phyloP scores from a whole-genome alignment of 2,797 vertebrate species.

The Acrocephalus scirpaceus region DNA sequence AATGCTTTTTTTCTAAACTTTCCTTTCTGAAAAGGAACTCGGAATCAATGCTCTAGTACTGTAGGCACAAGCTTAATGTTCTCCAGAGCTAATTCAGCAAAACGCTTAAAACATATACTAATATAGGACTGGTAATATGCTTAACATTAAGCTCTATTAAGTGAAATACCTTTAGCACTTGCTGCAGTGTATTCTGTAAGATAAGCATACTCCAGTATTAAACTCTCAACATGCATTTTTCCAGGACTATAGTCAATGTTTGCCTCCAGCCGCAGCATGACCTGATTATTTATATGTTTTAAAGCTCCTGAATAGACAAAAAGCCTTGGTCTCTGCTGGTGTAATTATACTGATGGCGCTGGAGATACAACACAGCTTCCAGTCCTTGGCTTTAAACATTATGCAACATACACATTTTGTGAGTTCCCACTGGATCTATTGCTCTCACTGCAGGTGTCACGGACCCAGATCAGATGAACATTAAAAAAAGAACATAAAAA shows the following conservation, averaged over 20 bases:
- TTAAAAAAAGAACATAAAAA: background rate
- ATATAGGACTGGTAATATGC: slow-evolving; percentile 29
- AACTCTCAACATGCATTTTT: slow-evolving; percentile 26
- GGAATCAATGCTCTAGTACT: background rate
- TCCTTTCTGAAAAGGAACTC: background rate
- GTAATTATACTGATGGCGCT: background rate
- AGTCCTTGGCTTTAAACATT: background rate
- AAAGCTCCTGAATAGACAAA: slow-evolving; percentile 20
- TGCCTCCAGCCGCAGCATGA: slow-evolving; percentile 31
- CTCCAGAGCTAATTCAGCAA: slow-evolving; percentile 4
- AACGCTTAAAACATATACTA: slow-evolving; percentile 17
- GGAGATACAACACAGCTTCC: background rate
- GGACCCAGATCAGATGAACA: background rate
- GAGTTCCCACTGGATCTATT: background rate
- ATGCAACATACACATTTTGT: background rate
- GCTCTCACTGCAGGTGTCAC: background rate
- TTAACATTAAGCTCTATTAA: slow-evolving; percentile 46
- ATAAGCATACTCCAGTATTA: slow-evolving; percentile 23
- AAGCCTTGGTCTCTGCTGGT: background rate
- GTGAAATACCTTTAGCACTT: slow-evolving; percentile 6
- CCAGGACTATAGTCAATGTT: background rate
- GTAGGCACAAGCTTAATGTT: background rate
- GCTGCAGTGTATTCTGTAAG: background rate
- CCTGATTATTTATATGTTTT: background rate
- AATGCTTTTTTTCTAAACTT: background rate